Conservation (phyloP, 2,113 vertebrate species). For the Piprites chloris region DNA sequence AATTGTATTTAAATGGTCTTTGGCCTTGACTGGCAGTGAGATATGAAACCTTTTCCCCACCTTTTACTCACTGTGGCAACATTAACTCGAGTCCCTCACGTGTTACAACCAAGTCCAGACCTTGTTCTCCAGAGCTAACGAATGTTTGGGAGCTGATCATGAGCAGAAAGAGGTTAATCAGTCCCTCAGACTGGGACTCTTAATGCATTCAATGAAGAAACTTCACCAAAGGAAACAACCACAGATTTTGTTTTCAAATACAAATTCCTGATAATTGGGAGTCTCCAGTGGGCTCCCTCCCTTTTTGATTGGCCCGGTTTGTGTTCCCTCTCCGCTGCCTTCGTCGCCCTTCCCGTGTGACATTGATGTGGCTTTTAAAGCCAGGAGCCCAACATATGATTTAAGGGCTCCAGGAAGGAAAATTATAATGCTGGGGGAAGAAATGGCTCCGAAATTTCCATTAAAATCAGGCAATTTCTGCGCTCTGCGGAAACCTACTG, state of each 20-base stretch:
- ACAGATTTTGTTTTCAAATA: background rate
- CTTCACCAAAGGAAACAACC: background rate
- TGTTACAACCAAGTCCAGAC: background rate
- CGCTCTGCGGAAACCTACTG: background rate
- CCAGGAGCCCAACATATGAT: background rate
- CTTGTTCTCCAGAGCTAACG: background rate
- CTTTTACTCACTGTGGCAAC: background rate
- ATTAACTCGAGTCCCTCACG: background rate
- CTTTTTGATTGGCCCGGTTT: constrained; percentile 1
- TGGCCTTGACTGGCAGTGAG: background rate
- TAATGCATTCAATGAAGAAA: background rate
- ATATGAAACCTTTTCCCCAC: rapidly evolving
- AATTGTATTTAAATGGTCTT: background rate
- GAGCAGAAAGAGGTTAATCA: constrained; percentile 9
- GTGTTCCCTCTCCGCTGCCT: background rate
- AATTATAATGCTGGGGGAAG: constrained; percentile 14
- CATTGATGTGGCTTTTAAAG: constrained; percentile 35
- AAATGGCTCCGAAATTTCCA: background rate
- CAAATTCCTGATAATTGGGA: constrained; percentile 28
- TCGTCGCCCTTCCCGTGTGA: constrained; percentile 13
- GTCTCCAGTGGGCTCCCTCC: background rate
- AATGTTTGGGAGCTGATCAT: background rate
- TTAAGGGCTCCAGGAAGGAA: constrained; percentile 29
- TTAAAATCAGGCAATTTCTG: background rate
- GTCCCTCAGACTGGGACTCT: background rate